Percentiles rank a stretch among this genome's conserved stretches.
Evolutionary conservation across 2,888 invertebrate genomes (phyloP).

Genomic region (Caenorhabditis virilis): DNA sequence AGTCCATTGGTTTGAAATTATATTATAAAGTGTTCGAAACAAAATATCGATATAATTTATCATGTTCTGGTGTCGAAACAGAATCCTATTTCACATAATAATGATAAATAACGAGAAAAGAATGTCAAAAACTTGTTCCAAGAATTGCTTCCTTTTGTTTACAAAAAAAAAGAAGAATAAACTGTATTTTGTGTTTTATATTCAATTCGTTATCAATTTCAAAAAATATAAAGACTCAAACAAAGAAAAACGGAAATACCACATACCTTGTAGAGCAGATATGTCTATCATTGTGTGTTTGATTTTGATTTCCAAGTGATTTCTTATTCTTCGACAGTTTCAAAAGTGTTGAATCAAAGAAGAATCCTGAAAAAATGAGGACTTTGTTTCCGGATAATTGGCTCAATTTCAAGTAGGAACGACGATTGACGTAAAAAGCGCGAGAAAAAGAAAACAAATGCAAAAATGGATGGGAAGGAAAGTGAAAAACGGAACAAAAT

Average conservation of each 20-base stretch:
- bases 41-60: too few relatives aligned
- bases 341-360: background rate
- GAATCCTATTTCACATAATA: too few relatives aligned
- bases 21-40: too few relatives aligned
- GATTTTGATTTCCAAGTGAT: too few relatives aligned
- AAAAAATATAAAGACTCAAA: background rate
- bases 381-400: slow-evolving; percentile 7
- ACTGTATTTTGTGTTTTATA: background rate
- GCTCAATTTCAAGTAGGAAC: slow-evolving; percentile 30
- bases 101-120: too few relatives aligned
- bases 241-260: background rate
- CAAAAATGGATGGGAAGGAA: too few relatives aligned
- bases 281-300: slow-evolving; percentile 35
- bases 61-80: too few relatives aligned
- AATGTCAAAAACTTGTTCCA: too few relatives aligned
- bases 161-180: too few relatives aligned
- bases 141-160: background rate
- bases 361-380: background rate
- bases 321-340: background rate
- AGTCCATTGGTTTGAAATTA: too few relatives aligned
- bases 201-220: background rate
- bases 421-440: slow-evolving; percentile 2
- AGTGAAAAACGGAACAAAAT: too few relatives aligned
- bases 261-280: slow-evolving; percentile 31
- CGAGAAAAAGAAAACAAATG: background rate